These are phyloP conservation scores for Allolobophora icterica DNA, from an alignment of 2,888 invertebrate species.

Conservation along the genomic window DNA sequence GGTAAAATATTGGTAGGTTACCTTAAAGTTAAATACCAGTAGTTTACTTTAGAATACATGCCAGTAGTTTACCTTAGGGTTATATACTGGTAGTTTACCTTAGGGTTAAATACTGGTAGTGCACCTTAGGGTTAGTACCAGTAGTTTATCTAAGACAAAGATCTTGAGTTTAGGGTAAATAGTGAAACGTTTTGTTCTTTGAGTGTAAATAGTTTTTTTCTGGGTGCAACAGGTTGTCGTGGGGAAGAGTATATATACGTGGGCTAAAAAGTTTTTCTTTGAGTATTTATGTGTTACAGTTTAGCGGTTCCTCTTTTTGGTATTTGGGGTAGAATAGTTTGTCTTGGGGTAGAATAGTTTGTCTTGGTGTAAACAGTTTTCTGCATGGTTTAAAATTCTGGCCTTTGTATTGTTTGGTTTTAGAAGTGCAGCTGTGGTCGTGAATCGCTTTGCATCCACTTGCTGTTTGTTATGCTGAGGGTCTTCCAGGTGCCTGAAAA, in stretches of 20 bases:
- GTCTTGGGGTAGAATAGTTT: not conserved
- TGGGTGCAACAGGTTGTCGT: too few species aligned
- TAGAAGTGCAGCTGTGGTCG: constrained; percentile 67
- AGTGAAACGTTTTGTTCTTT: not conserved
- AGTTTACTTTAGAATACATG: too few species aligned
- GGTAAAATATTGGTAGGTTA: too few species aligned
- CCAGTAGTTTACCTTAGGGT: not conserved
- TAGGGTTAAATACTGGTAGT: not conserved
- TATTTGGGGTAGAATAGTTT: not conserved
- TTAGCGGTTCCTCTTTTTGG: too few species aligned
- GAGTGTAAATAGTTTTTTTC: not conserved
- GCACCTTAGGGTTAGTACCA: too few species aligned
- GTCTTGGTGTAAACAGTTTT: not conserved
- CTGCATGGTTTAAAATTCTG: not conserved
- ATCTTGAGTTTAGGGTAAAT: not conserved
- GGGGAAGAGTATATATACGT: not conserved
- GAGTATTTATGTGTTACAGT: not conserved
- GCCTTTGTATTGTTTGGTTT: constrained; percentile 40
- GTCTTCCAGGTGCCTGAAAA: constrained; percentile 66
- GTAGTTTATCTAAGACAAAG: too few species aligned
- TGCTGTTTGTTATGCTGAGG: constrained; percentile 67
- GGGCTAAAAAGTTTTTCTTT: not conserved
- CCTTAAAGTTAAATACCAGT: too few species aligned
- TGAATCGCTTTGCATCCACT: constrained; percentile 65
- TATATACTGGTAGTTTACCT: too few species aligned